These are phyloP conservation scores for Drosophila kohkoa DNA, from an alignment of 1,140 invertebrate species.

Conservation along the genomic window DNA sequence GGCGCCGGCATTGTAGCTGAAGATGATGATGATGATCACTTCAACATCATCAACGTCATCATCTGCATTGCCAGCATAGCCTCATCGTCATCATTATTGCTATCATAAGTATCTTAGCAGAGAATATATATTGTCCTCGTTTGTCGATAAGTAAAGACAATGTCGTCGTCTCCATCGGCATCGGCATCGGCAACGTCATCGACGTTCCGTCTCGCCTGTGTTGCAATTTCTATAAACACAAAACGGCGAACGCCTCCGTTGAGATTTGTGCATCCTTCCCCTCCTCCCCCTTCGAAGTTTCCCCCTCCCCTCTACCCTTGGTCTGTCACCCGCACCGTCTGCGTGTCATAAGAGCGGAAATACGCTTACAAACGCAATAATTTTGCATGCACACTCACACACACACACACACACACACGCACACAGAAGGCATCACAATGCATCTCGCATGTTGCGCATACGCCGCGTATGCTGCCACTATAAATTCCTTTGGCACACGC, in stretches of 20 bases:
- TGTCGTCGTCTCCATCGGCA: constrained; percentile 6
- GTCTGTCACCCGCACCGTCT: constrained; percentile 4
- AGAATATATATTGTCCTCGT: constrained; percentile 38
- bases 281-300: too few relatives aligned
- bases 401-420: constrained; percentile 2
- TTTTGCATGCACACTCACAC: constrained; percentile 42
- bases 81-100: constrained; percentile 16
- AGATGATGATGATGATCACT: constrained; percentile 30
- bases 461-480: constrained; percentile 51
- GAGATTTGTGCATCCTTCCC: constrained; percentile 31
- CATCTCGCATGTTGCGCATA: constrained; percentile 46
- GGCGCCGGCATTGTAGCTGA: constrained; percentile 7
- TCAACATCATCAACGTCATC: background rate
- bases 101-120: constrained; percentile 21
- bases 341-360: constrained; percentile 54
- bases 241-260: constrained; percentile 31
- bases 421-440: constrained; percentile 12
- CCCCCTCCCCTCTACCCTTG: too few relatives aligned
- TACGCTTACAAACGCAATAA: constrained; percentile 61
- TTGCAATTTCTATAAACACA: constrained; percentile 57
- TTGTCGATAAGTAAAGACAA: constrained; percentile 52
- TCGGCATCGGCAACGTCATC: background rate
- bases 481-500: constrained; percentile 46
- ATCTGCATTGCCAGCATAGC: constrained; percentile 3
- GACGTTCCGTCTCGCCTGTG: constrained; percentile 27